These are phyloP conservation scores for Clarias platycephalus DNA, from an alignment of 2,797 vertebrate genomes.

Conservation along the genomic window DNA sequence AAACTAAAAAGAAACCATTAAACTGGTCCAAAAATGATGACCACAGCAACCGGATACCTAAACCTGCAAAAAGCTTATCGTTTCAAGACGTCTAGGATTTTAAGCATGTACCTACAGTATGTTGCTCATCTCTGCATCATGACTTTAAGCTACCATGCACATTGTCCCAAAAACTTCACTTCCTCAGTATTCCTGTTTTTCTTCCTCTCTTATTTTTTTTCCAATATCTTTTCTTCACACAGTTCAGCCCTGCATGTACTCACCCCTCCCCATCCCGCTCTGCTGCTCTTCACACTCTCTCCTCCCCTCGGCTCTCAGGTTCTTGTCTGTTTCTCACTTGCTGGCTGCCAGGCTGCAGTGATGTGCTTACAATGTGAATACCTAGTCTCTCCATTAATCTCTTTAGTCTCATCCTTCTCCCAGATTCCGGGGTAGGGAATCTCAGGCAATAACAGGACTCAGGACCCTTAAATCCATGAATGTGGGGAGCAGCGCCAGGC, in stretches of 20 bases:
- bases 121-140: too few relatives aligned
- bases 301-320: conserved; percentile 23
- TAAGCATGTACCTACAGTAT: too few relatives aligned
- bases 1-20: not conserved
- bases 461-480: conserved; percentile 34
- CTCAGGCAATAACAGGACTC: conserved; percentile 25
- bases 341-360: conserved; percentile 55
- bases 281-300: conserved; percentile 28
- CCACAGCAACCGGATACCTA: not conserved
- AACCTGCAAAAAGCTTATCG: not conserved
- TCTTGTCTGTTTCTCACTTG: conserved; percentile 34
- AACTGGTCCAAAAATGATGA: not conserved
- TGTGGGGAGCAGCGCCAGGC: conserved; percentile 39
- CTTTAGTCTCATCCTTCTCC: conserved; percentile 45
- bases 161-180: not conserved
- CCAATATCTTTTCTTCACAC: conserved; percentile 13
- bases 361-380: conserved; percentile 63
- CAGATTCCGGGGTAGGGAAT: conserved; percentile 37
- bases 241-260: conserved; percentile 28
- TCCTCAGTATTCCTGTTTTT: conserved; percentile 20
- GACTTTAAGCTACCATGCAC: not conserved
- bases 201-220: conserved; percentile 9
- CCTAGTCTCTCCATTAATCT: conserved; percentile 49
- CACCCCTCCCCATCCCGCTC: conserved; percentile 26
- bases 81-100: not conserved